Evolutionary conservation across 2,797 vertebrate species (phyloP), one percentile per base, ranked within the genome.

Genomic region (Tamandua tetradactyla): DNA sequence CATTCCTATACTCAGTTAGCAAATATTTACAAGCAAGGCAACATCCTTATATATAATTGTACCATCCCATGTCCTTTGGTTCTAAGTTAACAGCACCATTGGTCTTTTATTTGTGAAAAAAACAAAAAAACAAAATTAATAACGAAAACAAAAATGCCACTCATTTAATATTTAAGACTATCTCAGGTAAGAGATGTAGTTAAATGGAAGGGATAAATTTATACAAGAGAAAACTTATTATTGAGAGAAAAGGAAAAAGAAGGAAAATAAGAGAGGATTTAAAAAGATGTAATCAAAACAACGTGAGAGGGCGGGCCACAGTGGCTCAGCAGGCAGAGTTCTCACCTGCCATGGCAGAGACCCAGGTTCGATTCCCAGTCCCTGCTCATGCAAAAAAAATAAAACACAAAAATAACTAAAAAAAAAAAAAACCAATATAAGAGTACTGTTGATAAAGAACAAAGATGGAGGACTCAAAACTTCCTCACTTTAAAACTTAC

Each of bases 211-310:
- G 11, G 32, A 4, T 82, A 89, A 44, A 61, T 61, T 37, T 62
- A 79, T 40, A 89, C 89, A 32, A 35, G 27, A 72, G 25, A 87
- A 5, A 44, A 42, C 20, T 55, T 22, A 55, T 55, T 55, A 55
- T 55, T 55, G 52, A 55, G 18, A 55, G 18, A 47, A 47, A 55
- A 18, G 44, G 64, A 86, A 37, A 79, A n/a, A 49, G 47, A 49
- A 59, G 3, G 18, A 75, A 79, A 81, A 61, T 75, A 66, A 78
- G 27, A 87, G 5, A 83, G 12, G 20, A 42, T 35, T 0, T 66
- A 90, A 79, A 23, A 61, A 44, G 89, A 74, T 78, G 14, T 37
- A 89, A 94, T 86, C 40, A 88, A 94, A 89, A n/a, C n/a, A 93
- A 72, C 32, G 6, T 1, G 55, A 40, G 6, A 90, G 7, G n/a